Percentiles rank a stretch among this genome's conserved stretches.
Evolutionary conservation across 2,113 vertebrate genomes (phyloP).

Genomic region (Bostrychus sinensis): DNA sequence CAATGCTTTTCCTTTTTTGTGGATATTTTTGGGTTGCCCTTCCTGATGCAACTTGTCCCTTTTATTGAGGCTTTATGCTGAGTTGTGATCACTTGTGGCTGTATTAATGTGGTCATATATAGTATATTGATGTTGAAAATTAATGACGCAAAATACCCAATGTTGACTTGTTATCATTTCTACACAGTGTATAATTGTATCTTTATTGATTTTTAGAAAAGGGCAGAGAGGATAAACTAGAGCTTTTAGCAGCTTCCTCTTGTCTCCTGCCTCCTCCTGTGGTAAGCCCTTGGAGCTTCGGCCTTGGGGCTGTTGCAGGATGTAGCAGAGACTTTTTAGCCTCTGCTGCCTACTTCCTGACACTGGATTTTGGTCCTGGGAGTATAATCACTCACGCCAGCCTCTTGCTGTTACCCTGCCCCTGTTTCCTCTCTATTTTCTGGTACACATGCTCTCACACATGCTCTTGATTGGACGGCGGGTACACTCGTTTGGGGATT

Average conservation of each 20-base stretch:
- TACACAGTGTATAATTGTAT: neutral
- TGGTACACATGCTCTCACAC: slow-evolving; percentile 13
- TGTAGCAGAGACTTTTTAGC: slow-evolving; percentile 33
- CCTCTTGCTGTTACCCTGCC: slow-evolving; percentile 10
- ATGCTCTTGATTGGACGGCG: slow-evolving; percentile 33
- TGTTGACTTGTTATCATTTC: neutral
- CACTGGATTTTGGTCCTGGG: slow-evolving; percentile 22
- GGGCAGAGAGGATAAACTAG: slow-evolving; percentile 23
- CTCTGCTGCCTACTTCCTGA: slow-evolving; percentile 20
- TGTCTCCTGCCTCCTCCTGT: slow-evolving; percentile 35
- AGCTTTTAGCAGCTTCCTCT: slow-evolving; percentile 46
- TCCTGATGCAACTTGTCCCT: too few species aligned
- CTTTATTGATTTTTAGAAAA: slow-evolving; percentile 1
- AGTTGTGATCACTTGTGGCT: too few species aligned
- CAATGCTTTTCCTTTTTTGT: too few species aligned
- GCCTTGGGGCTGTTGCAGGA: slow-evolving; percentile 39
- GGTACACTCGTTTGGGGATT: slow-evolving; percentile 49
- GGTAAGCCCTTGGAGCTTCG: slow-evolving; percentile 33
- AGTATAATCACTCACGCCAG: slow-evolving; percentile 11
- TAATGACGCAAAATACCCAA: neutral
- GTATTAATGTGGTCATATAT: too few species aligned
- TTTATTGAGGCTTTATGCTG: too few species aligned
- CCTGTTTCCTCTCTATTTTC: slow-evolving; percentile 21
- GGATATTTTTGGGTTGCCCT: too few species aligned
- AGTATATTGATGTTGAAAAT: neutral